These are phyloP conservation scores for Euclidia mi DNA, from an alignment of 2,888 invertebrate genomes.

Conservation along the genomic window DNA sequence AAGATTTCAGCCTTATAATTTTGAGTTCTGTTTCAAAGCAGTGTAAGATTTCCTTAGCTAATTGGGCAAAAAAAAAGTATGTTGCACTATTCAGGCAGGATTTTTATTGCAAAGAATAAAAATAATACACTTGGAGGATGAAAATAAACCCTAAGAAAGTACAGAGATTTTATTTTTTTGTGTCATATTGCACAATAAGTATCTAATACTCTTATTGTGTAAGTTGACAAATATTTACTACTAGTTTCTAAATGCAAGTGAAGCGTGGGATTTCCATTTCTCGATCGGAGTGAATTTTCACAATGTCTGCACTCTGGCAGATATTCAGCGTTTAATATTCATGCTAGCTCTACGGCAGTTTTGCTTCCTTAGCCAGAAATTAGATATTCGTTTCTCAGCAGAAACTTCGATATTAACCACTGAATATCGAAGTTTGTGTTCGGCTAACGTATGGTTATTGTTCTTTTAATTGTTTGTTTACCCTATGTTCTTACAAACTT, in stretches of 20 bases:
- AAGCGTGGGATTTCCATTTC: slow-evolving; percentile 81
- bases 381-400: slow-evolving; percentile 76
- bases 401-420: slow-evolving; percentile 64
- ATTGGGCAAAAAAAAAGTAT: too few species aligned
- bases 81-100: too few species aligned
- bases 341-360: slow-evolving; percentile 71
- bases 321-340: slow-evolving; percentile 84
- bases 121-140: too few species aligned
- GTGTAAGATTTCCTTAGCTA: too few species aligned
- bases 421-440: slow-evolving; percentile 57
- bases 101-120: too few species aligned
- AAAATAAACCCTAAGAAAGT: too few species aligned
- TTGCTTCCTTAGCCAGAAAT: slow-evolving; percentile 77
- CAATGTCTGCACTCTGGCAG: slow-evolving; percentile 77
- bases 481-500: slow-evolving; percentile 3
- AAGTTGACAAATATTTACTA: slow-evolving; percentile 75
- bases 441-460: slow-evolving; percentile 38
- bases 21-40: too few species aligned
- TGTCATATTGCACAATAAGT: too few species aligned
- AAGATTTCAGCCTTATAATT: too few species aligned
- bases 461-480: slow-evolving; percentile 51
- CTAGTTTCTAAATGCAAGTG: slow-evolving; percentile 81
- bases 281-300: slow-evolving; percentile 77
- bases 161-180: too few species aligned
- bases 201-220: slow-evolving; percentile 57